Evolutionary conservation across 2,113 vertebrate genomes (phyloP).

Genomic region (Rhinolophus ferrumequinum): DNA sequence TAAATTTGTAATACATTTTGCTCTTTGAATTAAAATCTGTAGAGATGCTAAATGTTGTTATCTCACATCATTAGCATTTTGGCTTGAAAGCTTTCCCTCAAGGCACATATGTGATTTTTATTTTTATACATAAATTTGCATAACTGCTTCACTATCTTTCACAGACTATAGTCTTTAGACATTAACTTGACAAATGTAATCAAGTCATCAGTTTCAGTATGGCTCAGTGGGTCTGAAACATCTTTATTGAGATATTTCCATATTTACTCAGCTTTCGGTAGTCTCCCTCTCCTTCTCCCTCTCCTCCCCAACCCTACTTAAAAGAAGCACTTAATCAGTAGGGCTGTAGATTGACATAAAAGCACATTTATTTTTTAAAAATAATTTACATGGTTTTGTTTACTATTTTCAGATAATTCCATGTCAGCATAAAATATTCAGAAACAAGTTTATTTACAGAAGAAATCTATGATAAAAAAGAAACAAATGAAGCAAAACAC

Average conservation of each 20-base stretch:
- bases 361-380: neutral
- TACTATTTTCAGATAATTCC: slow-evolving; percentile 41
- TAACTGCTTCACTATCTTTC: slow-evolving; percentile 63
- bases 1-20: slow-evolving; percentile 51
- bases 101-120: slow-evolving; percentile 71
- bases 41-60: slow-evolving; percentile 60
- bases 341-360: neutral
- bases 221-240: slow-evolving; percentile 37
- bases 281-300: neutral
- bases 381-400: neutral
- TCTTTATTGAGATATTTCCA: slow-evolving; percentile 50
- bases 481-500: neutral
- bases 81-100: slow-evolving; percentile 50
- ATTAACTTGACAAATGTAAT: slow-evolving; percentile 72
- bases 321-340: slow-evolving; percentile 32
- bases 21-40: slow-evolving; percentile 60
- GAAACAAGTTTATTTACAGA: slow-evolving; percentile 37
- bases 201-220: slow-evolving; percentile 36
- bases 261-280: neutral
- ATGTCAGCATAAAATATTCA: neutral
- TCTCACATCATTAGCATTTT: slow-evolving; percentile 70
- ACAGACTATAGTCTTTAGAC: slow-evolving; percentile 62
- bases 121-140: slow-evolving; percentile 79
- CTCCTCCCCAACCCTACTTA: neutral
- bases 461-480: neutral